A percentile compares a stretch with the other conserved stretches of the same genome.
These are phyloP conservation scores for Stenichneumon culpator DNA, from an alignment of 2,888 invertebrate species.

Conservation along the genomic window DNA sequence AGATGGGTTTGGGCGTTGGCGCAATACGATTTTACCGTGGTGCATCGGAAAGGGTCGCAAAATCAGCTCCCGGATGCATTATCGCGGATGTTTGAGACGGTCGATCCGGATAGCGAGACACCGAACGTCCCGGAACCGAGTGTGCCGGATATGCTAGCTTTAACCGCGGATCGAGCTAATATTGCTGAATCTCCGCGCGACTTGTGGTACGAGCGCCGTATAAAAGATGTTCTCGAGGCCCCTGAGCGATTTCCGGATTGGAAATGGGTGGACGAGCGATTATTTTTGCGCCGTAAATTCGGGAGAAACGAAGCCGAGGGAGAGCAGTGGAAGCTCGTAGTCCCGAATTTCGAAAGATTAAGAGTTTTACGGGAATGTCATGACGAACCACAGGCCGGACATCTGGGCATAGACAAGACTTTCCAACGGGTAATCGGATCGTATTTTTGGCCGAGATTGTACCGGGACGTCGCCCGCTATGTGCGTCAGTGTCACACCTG, in stretches of 20 bases:
- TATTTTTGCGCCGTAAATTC: not conserved
- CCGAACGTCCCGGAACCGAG: no score
- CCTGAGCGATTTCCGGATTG: not conserved
- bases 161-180: no score
- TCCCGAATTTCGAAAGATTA: conserved; percentile 50
- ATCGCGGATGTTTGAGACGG: no score
- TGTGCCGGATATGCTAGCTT: no score
- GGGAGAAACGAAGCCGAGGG: not conserved
- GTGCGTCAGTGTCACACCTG: no score
- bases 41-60: no score
- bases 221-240: not conserved
- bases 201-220: conserved; percentile 19
- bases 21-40: no score
- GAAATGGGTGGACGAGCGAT: not conserved
- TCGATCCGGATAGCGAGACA: no score
- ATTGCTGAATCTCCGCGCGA: not conserved
- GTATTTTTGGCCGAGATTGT: no score
- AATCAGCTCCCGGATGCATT: no score
- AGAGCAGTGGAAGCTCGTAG: conserved; percentile 67
- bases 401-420: conserved; percentile 69
- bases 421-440: conserved; percentile 30
- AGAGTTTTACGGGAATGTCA: not conserved
- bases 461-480: no score
- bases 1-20: conserved; percentile 30
- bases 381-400: no score